phyloP scores from a whole-genome alignment of 2,888 invertebrate species.

The Ophonus ardosiacus region DNA sequence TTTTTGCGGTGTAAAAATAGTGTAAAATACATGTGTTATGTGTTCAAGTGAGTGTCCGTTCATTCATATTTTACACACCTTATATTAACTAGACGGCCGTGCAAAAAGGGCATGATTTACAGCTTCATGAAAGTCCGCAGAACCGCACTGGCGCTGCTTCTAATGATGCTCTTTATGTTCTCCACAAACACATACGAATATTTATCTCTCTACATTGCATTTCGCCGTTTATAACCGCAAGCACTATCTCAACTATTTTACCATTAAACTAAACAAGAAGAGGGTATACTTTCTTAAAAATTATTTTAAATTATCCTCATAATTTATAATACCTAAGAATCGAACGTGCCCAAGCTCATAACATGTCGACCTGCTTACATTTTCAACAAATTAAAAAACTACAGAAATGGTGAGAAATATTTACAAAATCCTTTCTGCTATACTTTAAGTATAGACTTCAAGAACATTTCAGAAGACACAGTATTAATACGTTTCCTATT shows the following conservation, averaged over 20 bases:
- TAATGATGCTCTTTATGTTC: slow-evolving; percentile 42
- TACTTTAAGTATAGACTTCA: too few species aligned
- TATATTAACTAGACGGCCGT: slow-evolving; percentile 38
- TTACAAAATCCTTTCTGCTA: too few species aligned
- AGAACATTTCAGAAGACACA: too few species aligned
- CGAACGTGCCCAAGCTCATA: too few species aligned
- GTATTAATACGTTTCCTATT: too few species aligned
- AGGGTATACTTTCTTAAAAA: neutral
- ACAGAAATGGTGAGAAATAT: too few species aligned
- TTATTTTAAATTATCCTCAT: too few species aligned
- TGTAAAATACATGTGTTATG: slow-evolving; percentile 12
- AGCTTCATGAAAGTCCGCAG: slow-evolving; percentile 44
- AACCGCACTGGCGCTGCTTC: slow-evolving; percentile 24
- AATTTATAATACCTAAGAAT: too few species aligned
- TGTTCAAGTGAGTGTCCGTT: neutral
- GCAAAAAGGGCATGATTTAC: slow-evolving; percentile 40
- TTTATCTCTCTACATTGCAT: slow-evolving; percentile 1
- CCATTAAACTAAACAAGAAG: too few species aligned
- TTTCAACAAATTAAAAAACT: too few species aligned
- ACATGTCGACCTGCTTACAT: too few species aligned
- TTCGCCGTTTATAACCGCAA: neutral
- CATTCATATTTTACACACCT: slow-evolving; percentile 46
- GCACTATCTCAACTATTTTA: neutral
- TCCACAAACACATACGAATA: slow-evolving; percentile 11
- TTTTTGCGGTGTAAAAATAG: slow-evolving; percentile 15